Evolutionary conservation across 35 echinoderm and acorn worm genomes (phyloP).

Genomic region (Anneissia japonica): DNA sequence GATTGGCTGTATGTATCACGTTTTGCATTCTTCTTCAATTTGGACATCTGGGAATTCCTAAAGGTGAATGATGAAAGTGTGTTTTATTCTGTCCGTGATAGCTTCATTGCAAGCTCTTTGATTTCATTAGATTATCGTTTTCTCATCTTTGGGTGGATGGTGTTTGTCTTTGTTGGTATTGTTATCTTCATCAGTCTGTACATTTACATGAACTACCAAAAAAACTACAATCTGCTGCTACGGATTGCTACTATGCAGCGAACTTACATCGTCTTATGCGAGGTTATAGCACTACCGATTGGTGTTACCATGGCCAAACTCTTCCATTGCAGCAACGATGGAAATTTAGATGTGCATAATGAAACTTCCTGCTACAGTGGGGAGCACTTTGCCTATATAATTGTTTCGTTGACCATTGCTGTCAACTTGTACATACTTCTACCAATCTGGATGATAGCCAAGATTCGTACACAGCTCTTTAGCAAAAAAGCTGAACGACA

Average conservation of each 20-base stretch:
- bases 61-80: conserved; percentile 71
- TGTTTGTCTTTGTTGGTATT: conserved; percentile 54
- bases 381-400: conserved; percentile 75
- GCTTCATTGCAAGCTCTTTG: conserved; percentile 63
- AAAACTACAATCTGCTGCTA: conserved; percentile 73
- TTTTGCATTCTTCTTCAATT: conserved; percentile 64
- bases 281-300: conserved; percentile 73
- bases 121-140: conserved; percentile 77
- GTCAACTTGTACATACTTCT: conserved; percentile 66
- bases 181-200: conserved; percentile 56
- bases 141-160: conserved; percentile 55
- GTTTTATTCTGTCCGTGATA: conserved; percentile 46
- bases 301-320: conserved; percentile 76
- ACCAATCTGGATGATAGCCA: conserved; percentile 89
- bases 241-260: conserved; percentile 69
- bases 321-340: conserved; percentile 70
- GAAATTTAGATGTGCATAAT: conserved; percentile 92
- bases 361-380: conserved; percentile 53
- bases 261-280: conserved; percentile 49
- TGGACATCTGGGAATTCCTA: conserved; percentile 93
- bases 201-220: conserved; percentile 84
- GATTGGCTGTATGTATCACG: conserved; percentile 59
- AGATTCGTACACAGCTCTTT: conserved; percentile 74
- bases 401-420: conserved; percentile 38
- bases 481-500: conserved; percentile 71